A percentile compares a stretch with the other conserved stretches of the same genome.
phyloP scores from a whole-genome alignment of 1,140 invertebrate species.

The Fopius arisanus region DNA sequence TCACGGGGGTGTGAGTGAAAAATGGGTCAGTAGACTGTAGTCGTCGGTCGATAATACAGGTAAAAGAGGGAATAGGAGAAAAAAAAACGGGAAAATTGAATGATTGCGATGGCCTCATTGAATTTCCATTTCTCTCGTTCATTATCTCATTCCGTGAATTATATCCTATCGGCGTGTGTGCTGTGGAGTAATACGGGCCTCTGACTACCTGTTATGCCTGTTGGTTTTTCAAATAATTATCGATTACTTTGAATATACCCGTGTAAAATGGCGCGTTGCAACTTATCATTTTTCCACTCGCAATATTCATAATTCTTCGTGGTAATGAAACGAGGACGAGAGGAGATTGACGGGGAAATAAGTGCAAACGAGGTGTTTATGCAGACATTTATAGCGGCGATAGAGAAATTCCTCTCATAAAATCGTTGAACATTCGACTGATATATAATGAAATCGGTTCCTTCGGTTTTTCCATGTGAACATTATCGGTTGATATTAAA shows the following conservation, averaged over 20 bases:
- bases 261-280: background rate
- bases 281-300: background rate
- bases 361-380: constrained; percentile 1
- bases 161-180: too few relatives aligned
- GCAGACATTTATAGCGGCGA: background rate
- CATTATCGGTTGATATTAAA: background rate
- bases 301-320: background rate
- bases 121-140: background rate
- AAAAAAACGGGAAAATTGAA: background rate
- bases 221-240: constrained; percentile 9
- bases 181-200: too few relatives aligned
- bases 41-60: too few relatives aligned
- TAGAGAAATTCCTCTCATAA: constrained; percentile 1
- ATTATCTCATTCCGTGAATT: too few relatives aligned
- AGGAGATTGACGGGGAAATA: background rate
- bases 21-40: too few relatives aligned
- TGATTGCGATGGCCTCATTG: background rate
- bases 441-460: background rate
- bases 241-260: background rate
- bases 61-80: background rate
- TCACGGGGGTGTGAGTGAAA: too few relatives aligned
- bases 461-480: background rate
- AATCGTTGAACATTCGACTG: background rate
- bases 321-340: background rate
- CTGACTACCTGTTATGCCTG: background rate